phyloP scores from a whole-genome alignment of 2,113 vertebrate genomes.

The Sapayoa aenigma region DNA sequence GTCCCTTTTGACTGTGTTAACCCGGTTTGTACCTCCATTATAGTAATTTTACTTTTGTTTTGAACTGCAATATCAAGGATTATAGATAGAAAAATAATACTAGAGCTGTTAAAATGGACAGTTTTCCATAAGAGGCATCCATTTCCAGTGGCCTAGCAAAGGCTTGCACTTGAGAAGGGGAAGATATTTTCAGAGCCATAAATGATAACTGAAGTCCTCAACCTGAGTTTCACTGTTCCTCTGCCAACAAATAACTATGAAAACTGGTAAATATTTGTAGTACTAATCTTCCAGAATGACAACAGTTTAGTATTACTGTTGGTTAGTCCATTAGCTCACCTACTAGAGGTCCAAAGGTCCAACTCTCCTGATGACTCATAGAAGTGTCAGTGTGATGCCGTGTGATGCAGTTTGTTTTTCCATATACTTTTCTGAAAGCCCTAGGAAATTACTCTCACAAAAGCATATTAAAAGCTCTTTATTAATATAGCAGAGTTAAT shows the following conservation, averaged over 20 bases:
- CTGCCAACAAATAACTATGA: not conserved
- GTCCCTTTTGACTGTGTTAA: not conserved
- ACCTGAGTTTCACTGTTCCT: not conserved
- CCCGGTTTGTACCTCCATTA: not conserved
- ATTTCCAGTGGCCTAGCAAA: not conserved
- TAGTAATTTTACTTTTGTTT: not conserved
- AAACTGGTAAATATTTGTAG: not conserved
- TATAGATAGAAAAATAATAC: not conserved
- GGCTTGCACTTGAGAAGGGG: not conserved
- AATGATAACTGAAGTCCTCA: not conserved
- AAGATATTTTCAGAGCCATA: not conserved
- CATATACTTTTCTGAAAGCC: not conserved
- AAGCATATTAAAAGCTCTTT: conserved; percentile 32
- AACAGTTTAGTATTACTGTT: not conserved
- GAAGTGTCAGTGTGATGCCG: not conserved
- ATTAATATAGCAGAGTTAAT: conserved; percentile 42
- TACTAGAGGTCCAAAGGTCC: not conserved
- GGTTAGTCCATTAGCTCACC: not conserved
- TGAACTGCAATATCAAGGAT: not conserved
- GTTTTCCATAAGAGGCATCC: not conserved
- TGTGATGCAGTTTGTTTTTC: not conserved
- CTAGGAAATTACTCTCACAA: conserved; percentile 30
- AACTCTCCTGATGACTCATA: not conserved
- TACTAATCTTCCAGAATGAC: not conserved
- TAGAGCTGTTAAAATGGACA: not conserved